Conservation (phyloP, 2,888 invertebrate genomes). For the Catocala nupta region DNA sequence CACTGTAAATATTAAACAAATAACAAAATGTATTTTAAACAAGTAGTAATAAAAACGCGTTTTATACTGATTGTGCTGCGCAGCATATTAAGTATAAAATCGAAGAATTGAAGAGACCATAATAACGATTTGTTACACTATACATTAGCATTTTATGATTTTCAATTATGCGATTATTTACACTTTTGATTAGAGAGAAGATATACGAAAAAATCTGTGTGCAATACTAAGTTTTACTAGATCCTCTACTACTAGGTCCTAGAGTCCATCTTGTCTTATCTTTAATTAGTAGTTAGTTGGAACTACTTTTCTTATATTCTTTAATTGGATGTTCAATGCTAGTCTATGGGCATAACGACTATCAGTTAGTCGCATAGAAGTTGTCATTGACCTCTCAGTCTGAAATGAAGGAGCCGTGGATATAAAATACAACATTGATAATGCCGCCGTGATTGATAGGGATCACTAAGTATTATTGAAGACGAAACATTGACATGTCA, state of each 20-base stretch:
- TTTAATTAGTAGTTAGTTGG: no score
- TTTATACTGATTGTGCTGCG: no score
- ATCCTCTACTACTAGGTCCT: no score
- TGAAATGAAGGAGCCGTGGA: constrained; percentile 32
- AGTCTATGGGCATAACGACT: constrained; percentile 16
- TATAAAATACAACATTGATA: constrained; percentile 47
- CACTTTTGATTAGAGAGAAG: no score
- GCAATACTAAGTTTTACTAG: no score
- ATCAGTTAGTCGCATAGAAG: constrained; percentile 45
- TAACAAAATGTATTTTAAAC: constrained; percentile 1
- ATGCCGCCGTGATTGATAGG: constrained; percentile 50
- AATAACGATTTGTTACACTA: no score
- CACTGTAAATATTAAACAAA: constrained; percentile 13
- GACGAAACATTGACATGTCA: constrained; percentile 39
- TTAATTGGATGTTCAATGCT: constrained; percentile 1
- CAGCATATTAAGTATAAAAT: no score
- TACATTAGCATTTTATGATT: background rate
- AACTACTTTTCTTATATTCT: no score
- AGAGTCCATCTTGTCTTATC: no score
- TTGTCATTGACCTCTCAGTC: constrained; percentile 52
- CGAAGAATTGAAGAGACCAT: no score
- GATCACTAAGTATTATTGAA: constrained; percentile 30
- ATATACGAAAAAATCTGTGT: background rate
- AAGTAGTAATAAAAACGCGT: background rate
- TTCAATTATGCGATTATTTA: no score